Evolutionary conservation across 2,113 vertebrate genomes (phyloP).

Genomic region (Dicerorhinus sumatrensis): DNA sequence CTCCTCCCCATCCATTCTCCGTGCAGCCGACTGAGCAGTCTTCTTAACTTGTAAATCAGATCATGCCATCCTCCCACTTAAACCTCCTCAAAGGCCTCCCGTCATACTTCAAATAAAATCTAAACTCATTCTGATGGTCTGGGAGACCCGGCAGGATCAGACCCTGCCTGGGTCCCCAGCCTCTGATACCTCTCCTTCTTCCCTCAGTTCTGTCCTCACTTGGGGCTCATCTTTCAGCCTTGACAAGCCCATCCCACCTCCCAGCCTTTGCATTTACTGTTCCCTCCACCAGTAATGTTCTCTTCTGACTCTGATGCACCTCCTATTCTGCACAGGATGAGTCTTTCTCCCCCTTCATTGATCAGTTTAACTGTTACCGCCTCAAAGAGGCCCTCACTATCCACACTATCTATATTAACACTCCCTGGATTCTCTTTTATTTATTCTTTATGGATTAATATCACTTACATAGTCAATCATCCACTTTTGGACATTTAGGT

Average conservation of each 20-base stretch:
- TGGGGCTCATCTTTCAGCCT: background rate
- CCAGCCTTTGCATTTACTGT: background rate
- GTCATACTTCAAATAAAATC: background rate
- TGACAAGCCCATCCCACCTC: too few species aligned
- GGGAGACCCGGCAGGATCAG: background rate
- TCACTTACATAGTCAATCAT: background rate
- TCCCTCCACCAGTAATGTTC: background rate
- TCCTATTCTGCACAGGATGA: background rate
- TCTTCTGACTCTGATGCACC: background rate
- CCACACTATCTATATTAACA: background rate
- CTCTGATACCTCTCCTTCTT: background rate
- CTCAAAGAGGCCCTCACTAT: background rate
- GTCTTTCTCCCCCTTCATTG: background rate
- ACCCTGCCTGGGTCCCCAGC: background rate
- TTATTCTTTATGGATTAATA: slow-evolving; percentile 1
- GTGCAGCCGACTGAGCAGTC: too few species aligned
- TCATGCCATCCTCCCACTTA: too few species aligned
- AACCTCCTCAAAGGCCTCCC: background rate
- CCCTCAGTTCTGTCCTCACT: background rate
- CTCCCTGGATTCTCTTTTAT: background rate
- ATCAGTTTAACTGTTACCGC: background rate
- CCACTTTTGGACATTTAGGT: background rate
- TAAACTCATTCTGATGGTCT: background rate
- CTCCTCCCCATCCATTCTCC: background rate
- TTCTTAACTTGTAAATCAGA: background rate